Evolutionary conservation across 1,140 invertebrate genomes (phyloP).

Genomic region (Brachionus sp.): DNA sequence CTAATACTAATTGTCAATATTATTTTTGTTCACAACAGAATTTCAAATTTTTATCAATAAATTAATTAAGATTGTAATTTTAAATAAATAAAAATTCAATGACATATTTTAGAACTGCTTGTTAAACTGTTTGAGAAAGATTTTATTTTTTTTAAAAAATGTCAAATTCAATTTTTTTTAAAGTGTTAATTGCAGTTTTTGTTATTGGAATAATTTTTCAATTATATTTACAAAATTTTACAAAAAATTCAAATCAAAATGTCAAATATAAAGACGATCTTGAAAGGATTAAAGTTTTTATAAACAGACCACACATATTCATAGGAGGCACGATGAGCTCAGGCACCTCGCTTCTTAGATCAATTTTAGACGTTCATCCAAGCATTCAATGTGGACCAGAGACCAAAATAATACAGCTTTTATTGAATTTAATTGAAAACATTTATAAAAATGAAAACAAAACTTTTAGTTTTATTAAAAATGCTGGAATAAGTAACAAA

Average conservation of each 20-base stretch:
- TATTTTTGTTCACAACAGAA: too few relatives aligned
- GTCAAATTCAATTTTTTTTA: too few relatives aligned
- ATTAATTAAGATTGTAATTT: too few relatives aligned
- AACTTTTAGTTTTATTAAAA: slow-evolving; percentile 82
- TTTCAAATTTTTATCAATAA: too few relatives aligned
- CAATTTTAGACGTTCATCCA: slow-evolving; percentile 97
- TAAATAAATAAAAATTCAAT: too few relatives aligned
- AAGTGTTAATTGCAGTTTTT: too few relatives aligned
- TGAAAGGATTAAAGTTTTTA: not conserved
- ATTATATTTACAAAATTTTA: too few relatives aligned
- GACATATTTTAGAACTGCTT: too few relatives aligned
- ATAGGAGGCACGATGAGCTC: slow-evolving; percentile 93
- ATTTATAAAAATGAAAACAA: slow-evolving; percentile 70
- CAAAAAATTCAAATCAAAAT: not conserved
- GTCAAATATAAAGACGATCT: not conserved
- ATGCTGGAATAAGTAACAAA: not conserved
- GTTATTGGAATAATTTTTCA: too few relatives aligned
- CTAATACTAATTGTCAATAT: too few relatives aligned
- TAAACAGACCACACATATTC: slow-evolving; percentile 61
- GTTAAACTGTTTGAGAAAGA: too few relatives aligned
- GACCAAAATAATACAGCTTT: slow-evolving; percentile 70
- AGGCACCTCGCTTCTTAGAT: slow-evolving; percentile 91
- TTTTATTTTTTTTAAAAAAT: too few relatives aligned
- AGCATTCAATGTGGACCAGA: slow-evolving; percentile 94
- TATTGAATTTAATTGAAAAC: slow-evolving; percentile 75